These are phyloP conservation scores for Chrysochloris asiatica DNA, from an alignment of 2,113 vertebrate genomes.

Conservation along the genomic window DNA sequence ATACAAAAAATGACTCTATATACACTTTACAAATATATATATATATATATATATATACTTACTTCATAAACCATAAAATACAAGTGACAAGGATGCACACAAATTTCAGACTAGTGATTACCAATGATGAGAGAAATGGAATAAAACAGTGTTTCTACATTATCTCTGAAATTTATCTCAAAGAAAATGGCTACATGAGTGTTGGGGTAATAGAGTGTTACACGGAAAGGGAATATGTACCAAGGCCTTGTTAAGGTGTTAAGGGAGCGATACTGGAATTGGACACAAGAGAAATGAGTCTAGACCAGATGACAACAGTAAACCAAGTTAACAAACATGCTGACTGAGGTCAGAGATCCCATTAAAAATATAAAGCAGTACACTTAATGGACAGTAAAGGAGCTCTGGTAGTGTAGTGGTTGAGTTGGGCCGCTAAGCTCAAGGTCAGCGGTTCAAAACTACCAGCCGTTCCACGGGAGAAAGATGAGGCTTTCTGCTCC, in stretches of 20 bases:
- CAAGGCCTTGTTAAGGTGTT: background rate
- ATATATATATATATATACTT: too few species aligned
- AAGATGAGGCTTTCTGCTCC: too few species aligned
- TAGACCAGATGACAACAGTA: background rate
- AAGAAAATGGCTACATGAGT: background rate
- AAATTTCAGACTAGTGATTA: slow-evolving; percentile 14
- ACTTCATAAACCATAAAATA: background rate
- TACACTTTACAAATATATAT: too few species aligned
- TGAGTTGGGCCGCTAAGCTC: too few species aligned
- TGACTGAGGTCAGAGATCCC: background rate
- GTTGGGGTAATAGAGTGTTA: background rate
- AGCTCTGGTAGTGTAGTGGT: too few species aligned
- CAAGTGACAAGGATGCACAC: background rate
- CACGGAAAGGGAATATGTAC: background rate
- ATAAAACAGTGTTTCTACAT: slow-evolving; percentile 15
- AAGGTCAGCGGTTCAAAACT: too few species aligned
- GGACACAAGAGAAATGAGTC: background rate
- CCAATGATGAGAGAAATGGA: background rate
- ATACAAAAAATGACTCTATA: background rate
- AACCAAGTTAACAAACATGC: background rate
- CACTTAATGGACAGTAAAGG: background rate
- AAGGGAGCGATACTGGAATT: background rate
- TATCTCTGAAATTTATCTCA: slow-evolving; percentile 20
- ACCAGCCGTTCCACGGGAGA: too few species aligned
- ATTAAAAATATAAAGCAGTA: background rate